A percentile compares a stretch with the other conserved stretches of the same genome.
phyloP scores from a whole-genome alignment of 1,140 invertebrate genomes.

The Ostrea edulis region DNA sequence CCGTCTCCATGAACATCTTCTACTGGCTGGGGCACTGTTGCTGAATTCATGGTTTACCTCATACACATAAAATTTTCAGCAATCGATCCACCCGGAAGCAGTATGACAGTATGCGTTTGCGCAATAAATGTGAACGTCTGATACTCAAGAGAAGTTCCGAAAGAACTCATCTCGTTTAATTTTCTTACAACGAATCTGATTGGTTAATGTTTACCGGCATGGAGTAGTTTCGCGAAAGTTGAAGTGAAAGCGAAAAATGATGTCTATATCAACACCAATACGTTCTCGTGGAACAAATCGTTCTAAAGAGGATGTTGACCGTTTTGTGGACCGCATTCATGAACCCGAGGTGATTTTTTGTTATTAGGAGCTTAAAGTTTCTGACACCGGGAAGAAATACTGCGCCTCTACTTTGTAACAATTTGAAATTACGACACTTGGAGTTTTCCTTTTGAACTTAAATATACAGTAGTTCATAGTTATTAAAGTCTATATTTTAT shows the following conservation, averaged over 20 bases:
- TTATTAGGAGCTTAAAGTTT: not conserved
- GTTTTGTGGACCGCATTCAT: constrained; percentile 40
- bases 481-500: no score
- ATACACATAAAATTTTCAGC: constrained; percentile 7
- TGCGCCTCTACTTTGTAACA: not conserved
- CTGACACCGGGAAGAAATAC: not conserved
- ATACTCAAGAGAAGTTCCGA: constrained; percentile 14
- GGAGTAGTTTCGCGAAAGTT: constrained; percentile 36
- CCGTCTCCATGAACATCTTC: constrained; percentile 85
- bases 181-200: constrained; percentile 32
- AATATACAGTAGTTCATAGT: no score
- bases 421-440: no score
- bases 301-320: constrained; percentile 40
- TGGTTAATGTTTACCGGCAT: constrained; percentile 41
- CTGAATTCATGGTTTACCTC: constrained; percentile 68
- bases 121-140: not conserved
- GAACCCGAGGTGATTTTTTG: constrained; percentile 22
- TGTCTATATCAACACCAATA: not conserved
- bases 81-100: constrained; percentile 27
- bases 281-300: constrained; percentile 19
- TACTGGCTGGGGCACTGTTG: constrained; percentile 82
- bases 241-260: constrained; percentile 42
- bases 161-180: not conserved
- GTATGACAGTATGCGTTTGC: not conserved
- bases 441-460: no score